These are phyloP conservation scores for Campylomormyrus numenius DNA, from an alignment of 2,113 vertebrate species.

Conservation along the genomic window DNA sequence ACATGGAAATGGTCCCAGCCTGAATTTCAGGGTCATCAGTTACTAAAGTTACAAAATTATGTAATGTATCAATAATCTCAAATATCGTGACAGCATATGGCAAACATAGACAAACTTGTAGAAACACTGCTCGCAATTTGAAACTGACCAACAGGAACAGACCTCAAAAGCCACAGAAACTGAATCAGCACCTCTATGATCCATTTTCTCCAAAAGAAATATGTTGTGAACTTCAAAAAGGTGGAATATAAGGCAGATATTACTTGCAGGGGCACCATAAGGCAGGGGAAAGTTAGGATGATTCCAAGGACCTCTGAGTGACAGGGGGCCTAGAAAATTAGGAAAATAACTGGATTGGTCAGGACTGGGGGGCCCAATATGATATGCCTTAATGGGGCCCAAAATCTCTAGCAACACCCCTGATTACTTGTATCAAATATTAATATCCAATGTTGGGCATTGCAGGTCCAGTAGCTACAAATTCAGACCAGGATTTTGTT, in stretches of 20 bases:
- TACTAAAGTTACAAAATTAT: neutral
- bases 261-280: neutral
- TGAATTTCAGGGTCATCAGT: neutral
- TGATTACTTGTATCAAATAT: no score
- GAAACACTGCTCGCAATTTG: neutral
- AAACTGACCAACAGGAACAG: neutral
- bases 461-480: no score
- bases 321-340: no score
- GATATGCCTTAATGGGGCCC: no score
- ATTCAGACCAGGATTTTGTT: no score
- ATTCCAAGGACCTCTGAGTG: no score
- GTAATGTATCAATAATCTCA: neutral
- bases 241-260: neutral
- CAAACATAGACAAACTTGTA: neutral
- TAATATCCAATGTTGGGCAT: no score
- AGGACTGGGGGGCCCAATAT: no score
- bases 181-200: neutral
- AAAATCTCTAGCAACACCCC: no score
- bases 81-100: neutral
- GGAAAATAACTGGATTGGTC: no score
- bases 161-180: neutral
- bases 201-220: neutral
- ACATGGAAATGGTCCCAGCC: neutral
- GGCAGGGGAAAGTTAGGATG: no score
- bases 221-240: neutral